Evolutionary conservation across 2,797 vertebrate genomes (phyloP), one percentile per base, ranked within the genome.

Genomic region (Gambusia yucatana): DNA sequence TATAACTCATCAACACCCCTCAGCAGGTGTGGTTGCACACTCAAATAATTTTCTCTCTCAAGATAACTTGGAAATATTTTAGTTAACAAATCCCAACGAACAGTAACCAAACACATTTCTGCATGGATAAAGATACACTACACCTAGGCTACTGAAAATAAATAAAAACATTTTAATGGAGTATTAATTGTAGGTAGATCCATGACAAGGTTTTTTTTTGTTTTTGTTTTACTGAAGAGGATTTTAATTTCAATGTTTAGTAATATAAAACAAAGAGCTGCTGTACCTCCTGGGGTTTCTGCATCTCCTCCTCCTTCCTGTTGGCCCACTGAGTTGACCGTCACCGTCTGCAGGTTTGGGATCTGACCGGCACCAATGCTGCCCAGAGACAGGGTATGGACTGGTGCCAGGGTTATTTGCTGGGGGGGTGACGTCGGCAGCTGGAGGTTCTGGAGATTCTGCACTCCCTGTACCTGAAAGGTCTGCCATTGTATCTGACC

Each of bases 401-500:
- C 97, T 52, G 98, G 98, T 50, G 98, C 98, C 91, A 99, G 94
- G 57, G 98, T 99, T 91, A 99, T 99, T 93, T 99, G 98, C 90
- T 99, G 98, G 82, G 98, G 94, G 76, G 97, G 96, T 46, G 97
- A 96, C 89, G 97, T 97, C 88, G 98, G 98, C 93, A 99, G 97
- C 95, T 99, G 98, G 82, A 99, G 96, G 92, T 99, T 99, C 94
- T 99, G 98, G 88, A 99, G 97, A 91, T 98, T 99, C 93, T 99
- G 98, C 77, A 99, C 98, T 76, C 98, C 98, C 92, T 99, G 98
- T 90, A 99, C 98, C 96, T 99, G 98, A 96, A 99, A 99, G 55
- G 98, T 99, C 92, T 99, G 98, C 98, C 98, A 99, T 90, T 99
- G 98, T 94, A 99, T 99, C 95, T 99, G 98, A 89, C 98, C 98